phyloP scores from a whole-genome alignment of 1,140 invertebrate species.

The Drosophila bifasciata region DNA sequence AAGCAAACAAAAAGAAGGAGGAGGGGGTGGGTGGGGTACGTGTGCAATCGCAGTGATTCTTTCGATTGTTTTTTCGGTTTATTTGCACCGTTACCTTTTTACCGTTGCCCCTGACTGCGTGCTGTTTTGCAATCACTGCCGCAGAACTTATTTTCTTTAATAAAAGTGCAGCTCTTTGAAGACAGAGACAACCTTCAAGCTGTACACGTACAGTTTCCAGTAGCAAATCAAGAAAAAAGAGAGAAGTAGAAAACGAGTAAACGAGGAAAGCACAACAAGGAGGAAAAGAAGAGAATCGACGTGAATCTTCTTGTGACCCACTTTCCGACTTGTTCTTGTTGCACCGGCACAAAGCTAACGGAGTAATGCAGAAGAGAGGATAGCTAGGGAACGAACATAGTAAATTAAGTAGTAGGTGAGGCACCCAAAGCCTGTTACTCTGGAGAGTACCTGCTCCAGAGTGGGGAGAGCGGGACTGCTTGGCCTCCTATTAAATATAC shows the following conservation, averaged over 20 bases:
- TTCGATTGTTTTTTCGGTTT: conserved; percentile 8
- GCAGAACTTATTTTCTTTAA: conserved; percentile 31
- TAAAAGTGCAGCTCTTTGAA: conserved; percentile 67
- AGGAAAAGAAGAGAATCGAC: conserved; percentile 2
- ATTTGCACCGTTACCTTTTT: conserved; percentile 14
- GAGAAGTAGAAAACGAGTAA: conserved; percentile 27
- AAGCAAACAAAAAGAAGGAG: neutral
- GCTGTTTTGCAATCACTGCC: conserved; percentile 29
- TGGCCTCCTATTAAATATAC: too few relatives aligned
- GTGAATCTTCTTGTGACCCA: conserved; percentile 51
- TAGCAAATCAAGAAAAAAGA: conserved; percentile 17
- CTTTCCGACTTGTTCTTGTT: conserved; percentile 57
- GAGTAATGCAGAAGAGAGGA: conserved; percentile 18
- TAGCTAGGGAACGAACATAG: too few relatives aligned
- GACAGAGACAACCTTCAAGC: conserved; percentile 60
- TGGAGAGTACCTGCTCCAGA: too few relatives aligned
- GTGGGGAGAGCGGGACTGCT: too few relatives aligned
- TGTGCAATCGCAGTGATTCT: conserved; percentile 21
- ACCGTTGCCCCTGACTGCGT: conserved; percentile 5
- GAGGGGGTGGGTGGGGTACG: neutral
- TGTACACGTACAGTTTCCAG: conserved; percentile 62
- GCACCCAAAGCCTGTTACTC: too few relatives aligned
- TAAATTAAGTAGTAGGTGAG: too few relatives aligned
- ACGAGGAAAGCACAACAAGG: conserved; percentile 27
- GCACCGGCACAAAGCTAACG: conserved; percentile 68